These are phyloP conservation scores for Trissolcus japonicus DNA, from an alignment of 2,888 invertebrate species.

Conservation along the genomic window DNA sequence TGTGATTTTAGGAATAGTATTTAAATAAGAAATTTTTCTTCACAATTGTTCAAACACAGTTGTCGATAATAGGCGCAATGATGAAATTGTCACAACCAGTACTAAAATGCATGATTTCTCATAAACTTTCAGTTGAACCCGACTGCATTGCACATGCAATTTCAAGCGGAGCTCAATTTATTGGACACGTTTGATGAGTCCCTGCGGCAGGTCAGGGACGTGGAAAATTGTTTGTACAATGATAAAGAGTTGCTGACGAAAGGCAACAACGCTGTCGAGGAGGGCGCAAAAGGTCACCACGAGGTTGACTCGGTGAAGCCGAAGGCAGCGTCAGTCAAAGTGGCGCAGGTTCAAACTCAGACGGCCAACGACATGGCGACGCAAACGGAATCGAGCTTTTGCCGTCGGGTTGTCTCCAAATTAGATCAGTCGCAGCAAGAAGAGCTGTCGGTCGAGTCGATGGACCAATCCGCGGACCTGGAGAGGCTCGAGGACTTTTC, in stretches of 20 bases:
- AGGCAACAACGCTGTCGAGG: slow-evolving; percentile 30
- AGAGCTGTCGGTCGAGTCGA: slow-evolving; percentile 65
- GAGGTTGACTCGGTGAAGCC: slow-evolving; percentile 58
- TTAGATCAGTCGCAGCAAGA: slow-evolving; percentile 61
- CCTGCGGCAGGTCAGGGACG: slow-evolving; percentile 78
- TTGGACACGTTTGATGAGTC: slow-evolving; percentile 81
- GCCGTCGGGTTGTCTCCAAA: slow-evolving; percentile 48
- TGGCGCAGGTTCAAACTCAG: slow-evolving; percentile 73
- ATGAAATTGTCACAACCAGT: no score
- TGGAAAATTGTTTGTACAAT: slow-evolving; percentile 77
- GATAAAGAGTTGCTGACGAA: slow-evolving; percentile 62
- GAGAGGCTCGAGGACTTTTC: slow-evolving; percentile 71
- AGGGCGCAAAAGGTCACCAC: slow-evolving; percentile 41
- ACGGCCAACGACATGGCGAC: slow-evolving; percentile 75
- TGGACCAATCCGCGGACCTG: slow-evolving; percentile 68
- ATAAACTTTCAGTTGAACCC: slow-evolving; percentile 70
- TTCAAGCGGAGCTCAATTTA: slow-evolving; percentile 80
- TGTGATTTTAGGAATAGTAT: no score
- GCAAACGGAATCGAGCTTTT: slow-evolving; percentile 68
- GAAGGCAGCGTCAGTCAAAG: slow-evolving; percentile 64
- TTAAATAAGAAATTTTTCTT: no score
- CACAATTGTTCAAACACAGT: no score
- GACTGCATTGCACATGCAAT: slow-evolving; percentile 79
- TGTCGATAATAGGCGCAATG: no score
- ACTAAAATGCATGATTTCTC: neutral